phyloP scores from a whole-genome alignment of 2,888 invertebrate species.

The Calameuta idolon region DNA sequence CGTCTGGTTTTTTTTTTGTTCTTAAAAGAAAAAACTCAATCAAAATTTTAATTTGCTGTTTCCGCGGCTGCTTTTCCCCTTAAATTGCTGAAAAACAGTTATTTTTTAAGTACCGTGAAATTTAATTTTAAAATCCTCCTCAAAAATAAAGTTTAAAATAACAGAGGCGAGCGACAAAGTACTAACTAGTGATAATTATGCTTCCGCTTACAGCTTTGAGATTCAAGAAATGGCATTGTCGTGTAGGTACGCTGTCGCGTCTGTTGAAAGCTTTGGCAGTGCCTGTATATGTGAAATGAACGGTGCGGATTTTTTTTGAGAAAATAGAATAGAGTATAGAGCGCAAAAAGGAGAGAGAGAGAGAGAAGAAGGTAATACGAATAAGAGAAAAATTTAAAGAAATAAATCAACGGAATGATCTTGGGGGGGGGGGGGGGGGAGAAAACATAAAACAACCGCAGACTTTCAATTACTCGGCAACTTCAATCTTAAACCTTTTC shows the following conservation, averaged over 20 bases:
- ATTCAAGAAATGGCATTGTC: neutral
- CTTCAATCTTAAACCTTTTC: neutral
- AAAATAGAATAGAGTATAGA: neutral
- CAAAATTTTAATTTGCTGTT: neutral
- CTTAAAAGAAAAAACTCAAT: neutral
- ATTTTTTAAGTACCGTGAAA: neutral
- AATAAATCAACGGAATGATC: neutral
- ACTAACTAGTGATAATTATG: neutral
- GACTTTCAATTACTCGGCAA: neutral
- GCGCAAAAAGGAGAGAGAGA: neutral
- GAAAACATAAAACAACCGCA: neutral
- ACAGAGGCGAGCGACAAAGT: neutral
- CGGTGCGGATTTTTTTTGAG: neutral
- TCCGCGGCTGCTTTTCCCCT: neutral
- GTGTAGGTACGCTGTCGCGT: neutral
- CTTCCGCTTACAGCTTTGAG: neutral
- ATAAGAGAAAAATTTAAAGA: neutral
- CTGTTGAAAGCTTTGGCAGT: neutral
- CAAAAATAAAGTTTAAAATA: neutral
- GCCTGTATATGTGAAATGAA: neutral
- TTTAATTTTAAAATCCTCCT: no score
- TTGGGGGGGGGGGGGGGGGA: no score
- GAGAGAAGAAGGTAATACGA: neutral
- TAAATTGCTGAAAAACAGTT: neutral
- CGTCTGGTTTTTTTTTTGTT: no score